Base-by-base conservation (phyloP, 1,140 invertebrate species). In the Eufriesea mexicana region DNA sequence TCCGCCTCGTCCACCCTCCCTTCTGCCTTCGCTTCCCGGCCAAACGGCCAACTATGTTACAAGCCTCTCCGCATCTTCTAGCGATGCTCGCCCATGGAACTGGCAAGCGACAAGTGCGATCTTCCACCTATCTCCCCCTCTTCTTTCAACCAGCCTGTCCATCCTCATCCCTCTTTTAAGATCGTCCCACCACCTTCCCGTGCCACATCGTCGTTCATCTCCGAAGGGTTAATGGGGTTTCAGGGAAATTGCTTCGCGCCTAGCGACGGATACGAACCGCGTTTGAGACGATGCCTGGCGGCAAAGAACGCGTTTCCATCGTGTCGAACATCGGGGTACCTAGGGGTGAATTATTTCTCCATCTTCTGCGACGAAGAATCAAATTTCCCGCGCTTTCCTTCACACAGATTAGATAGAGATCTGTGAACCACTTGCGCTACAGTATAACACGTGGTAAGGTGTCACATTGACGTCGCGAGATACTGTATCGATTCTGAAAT, bases 181-280 rank as follows among this genome's bases (percentile, higher is more conserved):
- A 57, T 66, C 80, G 57, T 75, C 35, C 64, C 67, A 47, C 68
- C 79, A 67, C 57, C 80, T 77, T 71, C 84, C 59, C 42, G 79
- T 67, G 47, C 51, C 68, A 61, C 77, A 67, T 59, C 80, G 84
- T 88, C 89, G 89, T 88, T 89, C 89, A 90, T 90, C 88, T 89
- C 77, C 79, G 70, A 89, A 89, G 88, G 85, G 85, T 90, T 90
- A 90, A 90, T 89, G 89, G 89, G 84, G 85, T 90, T 90, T 87
- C 87, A 86, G 81, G 86, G 85, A 90, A 90, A 90, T 90, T 90
- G 89, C 89, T 85, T 90, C 84, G 85, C 85, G 89, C 83, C 89
- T 90, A 89, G 89, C 83, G 88, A 90, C 82, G 82, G 88, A 84
- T 87, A 79, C 67, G 76, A 89, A 89, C 85, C 68, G 81, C 79